These are phyloP conservation scores for Mesembrinibis cayennensis DNA, from an alignment of 2,113 vertebrate species.

Conservation along the genomic window DNA sequence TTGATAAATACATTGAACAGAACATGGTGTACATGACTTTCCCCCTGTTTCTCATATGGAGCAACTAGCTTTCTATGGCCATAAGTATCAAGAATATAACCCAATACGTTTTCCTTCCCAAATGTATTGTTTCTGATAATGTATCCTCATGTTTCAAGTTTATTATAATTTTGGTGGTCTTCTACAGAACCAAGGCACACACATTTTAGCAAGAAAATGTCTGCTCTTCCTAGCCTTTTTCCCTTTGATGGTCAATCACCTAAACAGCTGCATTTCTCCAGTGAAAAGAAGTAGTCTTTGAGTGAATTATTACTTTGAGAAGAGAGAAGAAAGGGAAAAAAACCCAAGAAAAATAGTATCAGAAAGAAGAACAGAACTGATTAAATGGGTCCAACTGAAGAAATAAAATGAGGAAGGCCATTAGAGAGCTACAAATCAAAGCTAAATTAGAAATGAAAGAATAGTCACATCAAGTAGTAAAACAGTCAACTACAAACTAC, in stretches of 20 bases:
- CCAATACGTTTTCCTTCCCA: neutral
- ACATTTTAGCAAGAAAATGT: neutral
- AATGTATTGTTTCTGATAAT: neutral
- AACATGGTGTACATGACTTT: neutral
- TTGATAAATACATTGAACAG: neutral
- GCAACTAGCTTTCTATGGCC: neutral
- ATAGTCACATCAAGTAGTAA: neutral
- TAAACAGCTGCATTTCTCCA: neutral
- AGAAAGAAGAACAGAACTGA: neutral
- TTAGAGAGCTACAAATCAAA: neutral
- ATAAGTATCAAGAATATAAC: neutral
- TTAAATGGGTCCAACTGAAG: neutral
- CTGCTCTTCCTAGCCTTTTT: neutral
- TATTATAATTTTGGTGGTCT: neutral
- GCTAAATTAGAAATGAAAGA: neutral
- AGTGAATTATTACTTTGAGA: neutral
- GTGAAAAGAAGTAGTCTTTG: neutral
- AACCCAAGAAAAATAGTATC: accelerated
- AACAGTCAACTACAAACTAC: neutral
- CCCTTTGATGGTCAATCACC: neutral
- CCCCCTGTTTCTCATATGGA: neutral
- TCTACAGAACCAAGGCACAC: neutral
- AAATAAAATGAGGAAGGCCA: neutral
- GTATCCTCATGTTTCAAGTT: neutral
- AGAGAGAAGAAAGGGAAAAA: neutral